Evolutionary conservation across 2,888 invertebrate genomes (phyloP), one percentile per base, ranked within the genome.

Genomic region (Eristalinus sepulchralis): DNA sequence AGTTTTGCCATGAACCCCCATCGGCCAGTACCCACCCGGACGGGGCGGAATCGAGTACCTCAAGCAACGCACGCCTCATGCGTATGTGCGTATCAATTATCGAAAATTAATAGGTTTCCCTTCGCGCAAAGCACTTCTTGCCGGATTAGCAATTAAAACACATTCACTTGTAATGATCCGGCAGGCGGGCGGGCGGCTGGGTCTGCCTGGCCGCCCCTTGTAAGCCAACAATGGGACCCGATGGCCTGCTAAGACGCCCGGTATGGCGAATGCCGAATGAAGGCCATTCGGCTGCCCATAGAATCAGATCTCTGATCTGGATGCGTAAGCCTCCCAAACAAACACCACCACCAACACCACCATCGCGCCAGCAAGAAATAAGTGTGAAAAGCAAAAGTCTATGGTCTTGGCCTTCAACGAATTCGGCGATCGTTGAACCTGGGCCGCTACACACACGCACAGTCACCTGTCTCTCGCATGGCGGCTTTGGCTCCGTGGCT

Each of bases 381-480:
- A 78, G 73, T 68, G 71, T 77, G 86, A 78, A 86, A 86, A 86
- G 86, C 83, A 86, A 86, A 86, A 86, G 86, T 86, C 75, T 79
- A 83, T 83, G 59, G 57, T 47, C 31, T 79, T 86, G 83, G 83
- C 86, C 86, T 86, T 86, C 78, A 47, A 79, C 64, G 60, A 86
- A 70, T 82, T 86, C 39, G 83, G 86, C 60, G 86, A 71, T 20
- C 86, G 57, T 86, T 86, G 86, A 86, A 83, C 86, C 70, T n/a
- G 62, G 11, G 33, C 36, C 55, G 24, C 36, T 62, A 84, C 63
- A 79, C 76, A 67, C 63, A 73, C 82, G 72, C 77, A 70, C 66
- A 78, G 70, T 70, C 85, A 86, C 82, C 82, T 85, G 82, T 77
- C 82, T 62, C 60, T 73, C 64, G 73, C 59, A 33, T 83, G 39